phyloP scores from a whole-genome alignment of 2,113 vertebrate genomes.

The Cottus gobio region DNA sequence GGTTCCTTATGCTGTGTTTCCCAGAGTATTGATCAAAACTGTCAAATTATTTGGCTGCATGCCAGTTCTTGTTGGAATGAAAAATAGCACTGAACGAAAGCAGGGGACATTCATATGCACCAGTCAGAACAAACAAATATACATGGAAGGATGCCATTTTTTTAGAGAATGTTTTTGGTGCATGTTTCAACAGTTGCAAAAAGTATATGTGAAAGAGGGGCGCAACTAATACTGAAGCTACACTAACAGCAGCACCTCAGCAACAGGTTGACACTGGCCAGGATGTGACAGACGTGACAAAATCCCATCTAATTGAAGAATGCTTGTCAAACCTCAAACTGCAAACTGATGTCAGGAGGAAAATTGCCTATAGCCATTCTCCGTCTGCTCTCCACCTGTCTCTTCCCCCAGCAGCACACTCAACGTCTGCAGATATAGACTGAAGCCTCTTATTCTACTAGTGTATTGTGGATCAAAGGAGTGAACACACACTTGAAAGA shows the following conservation, averaged over 20 bases:
- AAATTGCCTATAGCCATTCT: conserved; percentile 52
- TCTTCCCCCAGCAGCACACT: conserved; percentile 22
- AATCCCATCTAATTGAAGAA: conserved; percentile 59
- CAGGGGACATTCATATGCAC: neutral
- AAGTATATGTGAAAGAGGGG: neutral
- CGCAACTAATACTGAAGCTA: neutral
- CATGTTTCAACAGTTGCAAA: neutral
- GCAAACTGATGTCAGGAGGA: conserved; percentile 49
- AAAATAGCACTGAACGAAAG: conserved; percentile 20
- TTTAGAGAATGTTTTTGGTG: conserved; percentile 10
- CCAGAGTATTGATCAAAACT: conserved; percentile 55
- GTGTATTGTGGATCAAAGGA: conserved; percentile 31
- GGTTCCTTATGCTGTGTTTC: conserved; percentile 44
- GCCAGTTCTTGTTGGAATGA: conserved; percentile 19
- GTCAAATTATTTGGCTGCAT: conserved; percentile 37
- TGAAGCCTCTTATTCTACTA: conserved; percentile 30
- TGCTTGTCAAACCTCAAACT: conserved; percentile 57
- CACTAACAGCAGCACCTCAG: conserved; percentile 1
- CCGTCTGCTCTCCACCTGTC: conserved; percentile 21
- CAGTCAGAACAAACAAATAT: conserved; percentile 6
- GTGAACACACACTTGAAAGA: conserved; percentile 23
- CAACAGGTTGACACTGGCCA: conserved; percentile 30
- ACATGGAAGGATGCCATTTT: neutral
- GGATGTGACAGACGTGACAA: conserved; percentile 57
- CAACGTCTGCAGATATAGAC: conserved; percentile 30